These are phyloP conservation scores for Coracias cyanogaster DNA, from an alignment of 2,797 vertebrate species.

Conservation along the genomic window DNA sequence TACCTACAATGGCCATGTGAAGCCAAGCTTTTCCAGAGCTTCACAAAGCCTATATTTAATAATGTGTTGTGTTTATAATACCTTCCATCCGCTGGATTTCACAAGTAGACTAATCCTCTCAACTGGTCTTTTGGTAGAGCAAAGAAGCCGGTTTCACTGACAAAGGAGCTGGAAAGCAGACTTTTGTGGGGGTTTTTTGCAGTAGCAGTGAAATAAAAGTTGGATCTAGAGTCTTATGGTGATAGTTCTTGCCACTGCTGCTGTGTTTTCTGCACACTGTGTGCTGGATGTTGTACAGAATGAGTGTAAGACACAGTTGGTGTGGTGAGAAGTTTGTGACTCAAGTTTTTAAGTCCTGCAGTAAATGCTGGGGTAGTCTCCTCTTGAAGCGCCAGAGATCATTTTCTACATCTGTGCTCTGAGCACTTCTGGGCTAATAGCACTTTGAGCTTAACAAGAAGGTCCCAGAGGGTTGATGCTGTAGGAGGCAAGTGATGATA, in stretches of 20 bases:
- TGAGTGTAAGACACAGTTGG: not conserved
- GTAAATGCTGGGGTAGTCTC: not conserved
- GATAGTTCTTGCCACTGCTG: not conserved
- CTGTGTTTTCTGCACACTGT: not conserved
- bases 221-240: not conserved
- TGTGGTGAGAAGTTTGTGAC: not conserved
- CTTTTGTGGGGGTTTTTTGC: not conserved
- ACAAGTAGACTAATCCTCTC: conserved; percentile 64
- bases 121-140: conserved; percentile 24
- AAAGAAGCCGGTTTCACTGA: conserved; percentile 35
- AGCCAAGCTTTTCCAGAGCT: conserved; percentile 52
- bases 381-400: not conserved
- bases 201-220: not conserved
- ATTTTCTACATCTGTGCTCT: not conserved
- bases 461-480: not conserved
- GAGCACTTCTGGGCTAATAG: not conserved
- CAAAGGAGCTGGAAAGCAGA: conserved; percentile 1
- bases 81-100: conserved; percentile 58
- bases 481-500: not conserved
- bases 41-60: conserved; percentile 68
- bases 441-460: not conserved
- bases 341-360: not conserved
- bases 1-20: conserved; percentile 46
- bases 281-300: not conserved
- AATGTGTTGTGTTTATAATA: conserved; percentile 54